Evolutionary conservation across 2,888 invertebrate genomes (phyloP), one percentile per base, ranked within the genome.

Genomic region (Acholoe squamosa): DNA sequence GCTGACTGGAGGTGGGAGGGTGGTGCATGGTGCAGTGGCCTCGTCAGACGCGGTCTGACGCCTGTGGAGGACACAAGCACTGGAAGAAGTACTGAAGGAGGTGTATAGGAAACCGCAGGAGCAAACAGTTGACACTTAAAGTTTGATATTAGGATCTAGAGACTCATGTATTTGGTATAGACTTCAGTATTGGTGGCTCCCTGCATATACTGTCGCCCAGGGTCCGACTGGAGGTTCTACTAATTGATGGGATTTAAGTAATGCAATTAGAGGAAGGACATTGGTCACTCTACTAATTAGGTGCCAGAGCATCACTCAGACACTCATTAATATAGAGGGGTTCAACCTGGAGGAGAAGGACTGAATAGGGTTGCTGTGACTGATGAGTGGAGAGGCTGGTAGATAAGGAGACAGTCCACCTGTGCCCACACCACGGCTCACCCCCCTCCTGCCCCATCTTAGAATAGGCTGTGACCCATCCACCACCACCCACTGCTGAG

Each of bases 21-120:
- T 7, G 22, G 22, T 3, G 19, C 12, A 19, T 19, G 14, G n/a
- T 61, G 61, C 14, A 61, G 61, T n/a, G 1, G 61, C 1, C 61
- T 61, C 61, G n/a, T 61, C 61, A 61, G 61, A 61, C 61, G 22
- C 61, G n/a, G 61, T 61, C 61, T 19, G 61, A 14, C 61, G 61
- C 61, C 61, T 19, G 61, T 61, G 61, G 61, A 61, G 61, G 61
- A 61, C 61, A n/a, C 22, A 7, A n/a, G n/a, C 61, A 61, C 61
- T n/a, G 61, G 61, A 61, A 19, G 61, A 19, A 61, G 61, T n/a
- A 61, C 14, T n/a, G 22, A n/a, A n/a, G 61, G 22, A n/a, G 61
- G 5, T 61, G 19, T n/a, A 61, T 19, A 54, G 54, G 54, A 10
- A 19, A 10, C 10, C 12, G 54, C 22, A 61, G 61, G 14, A 61